Conservation (phyloP, 2,797 vertebrate genomes). For the Hypotaenidia okinawae region DNA sequence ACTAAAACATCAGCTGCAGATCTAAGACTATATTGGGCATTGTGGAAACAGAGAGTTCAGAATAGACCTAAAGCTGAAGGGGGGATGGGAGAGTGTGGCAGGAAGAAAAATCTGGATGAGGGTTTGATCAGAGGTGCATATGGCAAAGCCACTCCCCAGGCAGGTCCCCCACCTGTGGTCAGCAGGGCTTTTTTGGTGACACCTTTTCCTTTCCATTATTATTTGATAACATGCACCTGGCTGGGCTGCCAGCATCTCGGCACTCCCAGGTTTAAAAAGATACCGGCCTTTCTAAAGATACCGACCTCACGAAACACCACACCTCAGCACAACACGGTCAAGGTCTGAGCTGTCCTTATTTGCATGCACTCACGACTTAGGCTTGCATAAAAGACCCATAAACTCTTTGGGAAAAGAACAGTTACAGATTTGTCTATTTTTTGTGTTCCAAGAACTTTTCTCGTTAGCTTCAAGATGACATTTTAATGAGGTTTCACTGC, state of each 20-base stretch:
- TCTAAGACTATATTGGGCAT: not conserved
- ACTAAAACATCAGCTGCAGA: not conserved
- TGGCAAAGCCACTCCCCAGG: not conserved
- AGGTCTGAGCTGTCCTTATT: conserved; percentile 46
- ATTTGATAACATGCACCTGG: conserved; percentile 5
- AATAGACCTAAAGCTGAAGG: not conserved
- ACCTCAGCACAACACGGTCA: not conserved
- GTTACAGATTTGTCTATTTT: conserved; percentile 30
- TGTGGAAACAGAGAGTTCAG: not conserved
- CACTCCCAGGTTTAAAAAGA: not conserved
- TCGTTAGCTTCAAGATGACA: conserved; percentile 59
- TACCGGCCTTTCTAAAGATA: not conserved
- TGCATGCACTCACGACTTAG: conserved; percentile 9
- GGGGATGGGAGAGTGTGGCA: not conserved
- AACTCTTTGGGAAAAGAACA: conserved; percentile 31
- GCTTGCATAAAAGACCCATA: conserved; percentile 60
- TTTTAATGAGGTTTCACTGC: conserved; percentile 69
- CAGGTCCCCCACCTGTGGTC: not conserved
- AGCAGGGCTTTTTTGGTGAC: not conserved
- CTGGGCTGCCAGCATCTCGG: not conserved
- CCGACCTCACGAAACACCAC: not conserved
- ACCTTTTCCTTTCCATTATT: conserved; percentile 29
- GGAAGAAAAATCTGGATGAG: not conserved
- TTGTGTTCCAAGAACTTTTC: conserved; percentile 65
- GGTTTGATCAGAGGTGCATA: not conserved